Evolutionary conservation across 1,140 invertebrate species (phyloP), one percentile per base, ranked within the genome.

Genomic region (Drosophila leontia): DNA sequence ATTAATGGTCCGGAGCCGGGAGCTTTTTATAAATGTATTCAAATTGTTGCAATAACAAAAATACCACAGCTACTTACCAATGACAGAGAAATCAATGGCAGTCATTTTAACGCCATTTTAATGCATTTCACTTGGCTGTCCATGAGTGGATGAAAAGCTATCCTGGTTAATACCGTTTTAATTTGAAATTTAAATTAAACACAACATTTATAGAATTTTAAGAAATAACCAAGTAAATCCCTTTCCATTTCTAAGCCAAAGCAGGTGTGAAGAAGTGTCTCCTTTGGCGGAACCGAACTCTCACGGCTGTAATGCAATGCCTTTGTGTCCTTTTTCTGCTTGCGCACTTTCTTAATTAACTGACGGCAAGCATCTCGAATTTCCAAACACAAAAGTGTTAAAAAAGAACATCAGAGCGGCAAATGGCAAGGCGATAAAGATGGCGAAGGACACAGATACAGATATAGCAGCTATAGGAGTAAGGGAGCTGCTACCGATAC

Each of bases 21-120:
- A 65, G 51, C 63, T 80, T 86, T 91, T 91, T 80, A 85, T 91
- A 86, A 83, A 87, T 88, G 83, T 86, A 74, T 75, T 86, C 83
- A 79, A 87, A 86, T 87, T 87, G 83, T 42, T 59, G 55, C 75
- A 77, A 65, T 75, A 65, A 59, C 65, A 60, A 57, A 35, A 70
- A 56, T 19, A 55, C n/a, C 17, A 29, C 35, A 23, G 67, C 35
- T 50, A 34, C 47, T 62, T 57, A 56, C 59, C 59, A 77, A 64
- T 60, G 70, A 34, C 37, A 62, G 53, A 39, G 29, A 82, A 82
- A 76, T 64, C 75, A 82, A 72, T 87, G 67, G 82, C 62, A 79
- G 67, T 75, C 50, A 82, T 80, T 87, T 87, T 82, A 72, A 87
- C 67, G 76, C 67, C 56, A 79, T 87, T 76, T 87, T 76, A 71